These are phyloP conservation scores for Pomacea canaliculata DNA, from an alignment of 2,888 invertebrate genomes.

Conservation along the genomic window DNA sequence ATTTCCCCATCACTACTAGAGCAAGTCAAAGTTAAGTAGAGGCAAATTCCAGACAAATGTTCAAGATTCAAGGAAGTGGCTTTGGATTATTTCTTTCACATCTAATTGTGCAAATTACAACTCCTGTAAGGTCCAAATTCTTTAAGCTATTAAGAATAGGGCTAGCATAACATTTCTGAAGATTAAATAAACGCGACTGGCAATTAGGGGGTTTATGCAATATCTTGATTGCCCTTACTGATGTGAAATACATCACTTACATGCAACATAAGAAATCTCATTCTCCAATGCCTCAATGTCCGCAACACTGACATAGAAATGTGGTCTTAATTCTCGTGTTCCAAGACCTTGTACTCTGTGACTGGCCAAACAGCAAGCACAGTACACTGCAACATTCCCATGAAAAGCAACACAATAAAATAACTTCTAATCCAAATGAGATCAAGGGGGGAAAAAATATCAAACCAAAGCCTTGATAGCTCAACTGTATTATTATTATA, in stretches of 20 bases:
- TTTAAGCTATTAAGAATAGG: too few species aligned
- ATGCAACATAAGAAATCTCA: slow-evolving; percentile 69
- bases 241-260: slow-evolving; percentile 50
- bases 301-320: slow-evolving; percentile 71
- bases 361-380: slow-evolving; percentile 67
- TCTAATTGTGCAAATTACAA: too few species aligned
- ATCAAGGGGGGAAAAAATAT: not conserved
- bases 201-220: too few species aligned
- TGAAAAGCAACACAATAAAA: not conserved
- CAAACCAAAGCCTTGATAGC: not conserved
- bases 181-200: too few species aligned
- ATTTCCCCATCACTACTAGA: too few species aligned
- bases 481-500: not conserved
- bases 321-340: slow-evolving; percentile 56
- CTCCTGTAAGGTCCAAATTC: too few species aligned
- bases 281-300: slow-evolving; percentile 70
- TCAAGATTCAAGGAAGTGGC: too few species aligned
- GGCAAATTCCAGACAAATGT: too few species aligned
- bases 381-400: slow-evolving; percentile 65
- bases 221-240: too few species aligned
- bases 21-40: too few species aligned
- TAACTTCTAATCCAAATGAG: not conserved
- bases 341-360: slow-evolving; percentile 62
- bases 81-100: too few species aligned
- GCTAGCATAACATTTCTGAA: too few species aligned